phyloP scores from a whole-genome alignment of 1,140 invertebrate species.

The Diabrotica undecimpunctata region DNA sequence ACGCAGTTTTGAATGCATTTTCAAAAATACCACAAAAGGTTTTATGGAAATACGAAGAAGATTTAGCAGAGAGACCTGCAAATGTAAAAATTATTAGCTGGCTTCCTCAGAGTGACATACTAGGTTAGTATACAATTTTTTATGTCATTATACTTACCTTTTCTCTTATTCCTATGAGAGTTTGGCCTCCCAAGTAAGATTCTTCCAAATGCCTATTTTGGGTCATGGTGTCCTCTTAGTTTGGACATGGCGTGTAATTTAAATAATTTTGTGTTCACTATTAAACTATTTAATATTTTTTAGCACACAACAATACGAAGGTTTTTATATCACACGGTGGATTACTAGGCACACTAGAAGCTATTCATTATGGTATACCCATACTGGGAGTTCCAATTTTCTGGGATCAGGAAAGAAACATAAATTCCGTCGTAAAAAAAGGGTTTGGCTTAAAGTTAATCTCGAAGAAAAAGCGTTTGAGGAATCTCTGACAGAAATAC shows the following conservation, averaged over 20 bases:
- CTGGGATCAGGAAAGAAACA: constrained; percentile 54
- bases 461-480: no score
- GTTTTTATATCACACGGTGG: constrained; percentile 59
- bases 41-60: constrained; percentile 63
- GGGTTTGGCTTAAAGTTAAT: no score
- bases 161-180: no score
- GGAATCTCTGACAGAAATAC: no score
- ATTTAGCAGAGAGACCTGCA: constrained; percentile 40
- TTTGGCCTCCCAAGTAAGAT: no score
- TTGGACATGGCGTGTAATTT: no score
- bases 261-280: no score
- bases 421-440: constrained; percentile 23
- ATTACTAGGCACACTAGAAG: constrained; percentile 55
- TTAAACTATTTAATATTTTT: no score
- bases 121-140: constrained; percentile 46
- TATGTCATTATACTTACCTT: no score
- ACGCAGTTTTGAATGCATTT: constrained; percentile 52
- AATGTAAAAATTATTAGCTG: constrained; percentile 53
- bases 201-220: no score
- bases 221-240: no score
- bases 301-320: constrained; percentile 51
- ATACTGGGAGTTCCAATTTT: constrained; percentile 55
- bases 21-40: constrained; percentile 55
- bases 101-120: constrained; percentile 61
- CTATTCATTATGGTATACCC: constrained; percentile 53